phyloP scores from a whole-genome alignment of 2,113 vertebrate species.

The Athene cunicularia region DNA sequence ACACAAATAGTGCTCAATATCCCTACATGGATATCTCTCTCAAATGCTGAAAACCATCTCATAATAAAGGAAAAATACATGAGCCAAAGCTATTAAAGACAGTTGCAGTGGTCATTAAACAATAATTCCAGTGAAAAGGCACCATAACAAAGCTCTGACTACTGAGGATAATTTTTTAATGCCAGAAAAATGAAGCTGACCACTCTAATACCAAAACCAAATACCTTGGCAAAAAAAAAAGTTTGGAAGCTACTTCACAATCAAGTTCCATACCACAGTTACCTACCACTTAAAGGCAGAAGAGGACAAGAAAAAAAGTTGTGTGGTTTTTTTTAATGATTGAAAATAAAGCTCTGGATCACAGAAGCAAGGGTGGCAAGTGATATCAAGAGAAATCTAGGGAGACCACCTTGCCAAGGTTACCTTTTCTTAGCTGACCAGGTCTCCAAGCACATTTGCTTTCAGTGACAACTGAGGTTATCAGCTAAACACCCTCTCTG shows the following conservation, averaged over 20 bases:
- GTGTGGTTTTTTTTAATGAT: neutral
- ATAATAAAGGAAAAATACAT: neutral
- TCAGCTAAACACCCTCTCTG: neutral
- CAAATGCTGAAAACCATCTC: neutral
- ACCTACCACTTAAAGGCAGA: neutral
- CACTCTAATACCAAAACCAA: neutral
- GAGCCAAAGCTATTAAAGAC: neutral
- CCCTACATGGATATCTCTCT: neutral
- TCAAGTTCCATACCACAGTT: neutral
- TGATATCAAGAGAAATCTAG: neutral
- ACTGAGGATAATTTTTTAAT: neutral
- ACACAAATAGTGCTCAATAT: neutral
- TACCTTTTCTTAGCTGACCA: neutral
- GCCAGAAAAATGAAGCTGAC: neutral
- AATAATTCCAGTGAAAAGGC: neutral
- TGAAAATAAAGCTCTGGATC: neutral
- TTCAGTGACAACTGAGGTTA: neutral
- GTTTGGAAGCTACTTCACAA: neutral
- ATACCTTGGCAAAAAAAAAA: neutral
- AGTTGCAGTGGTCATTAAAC: neutral
- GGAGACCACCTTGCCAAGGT: neutral
- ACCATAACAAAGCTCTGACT: neutral
- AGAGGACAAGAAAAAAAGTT: neutral
- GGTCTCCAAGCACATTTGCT: neutral
- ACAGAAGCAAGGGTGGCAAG: neutral